Evolutionary conservation across 2,888 invertebrate genomes (phyloP), one percentile per base, ranked within the genome.

Genomic region (Mamestra brassicae): DNA sequence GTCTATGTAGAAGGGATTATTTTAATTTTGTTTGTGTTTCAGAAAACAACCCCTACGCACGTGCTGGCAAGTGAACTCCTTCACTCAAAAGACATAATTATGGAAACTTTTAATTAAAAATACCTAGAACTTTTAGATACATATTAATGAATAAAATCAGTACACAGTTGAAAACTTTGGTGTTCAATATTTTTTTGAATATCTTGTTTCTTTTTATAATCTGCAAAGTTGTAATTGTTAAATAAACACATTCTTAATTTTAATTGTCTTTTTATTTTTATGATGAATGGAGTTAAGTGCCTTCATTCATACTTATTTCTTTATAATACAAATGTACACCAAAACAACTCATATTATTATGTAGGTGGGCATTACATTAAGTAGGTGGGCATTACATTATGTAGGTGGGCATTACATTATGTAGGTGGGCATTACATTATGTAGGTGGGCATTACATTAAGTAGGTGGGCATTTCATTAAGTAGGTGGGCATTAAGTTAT

Each of bases 11-110:
- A n/a, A 10, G 11, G 26, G 55, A 26, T 55, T 61, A n/a, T 2
- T 61, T 42, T 42, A 42, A n/a, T 1, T n/a, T 61, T 61, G 4
- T 11, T 60, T 70, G 0, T 55, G 15, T 71, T 89, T 70, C 88
- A 90, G 90, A 76, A 63, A 3, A 71, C 68, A 74, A 85, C 83
- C 85, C 89, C 42, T 15, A 45, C n/a, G 52, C 71, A 1, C 90
- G 90, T 13, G 81, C 75, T 38, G 88, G 87, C 50, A 84, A 86
- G 38, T 87, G 66, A 85, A 60, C 34, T 8, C 6, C 17, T 36
- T 45, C 34, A 63, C 3, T 36, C 0, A 36, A 38, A 38, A 38
- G 15, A n/a, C 26, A 4, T 36, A 26, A 45, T 11, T 47, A 45
- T 13, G 26, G 17, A 45, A 26, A 17, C 34, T 11, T 76, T 38